Base-by-base conservation (phyloP, 2,797 vertebrate species). In the Tangara arthus region DNA sequence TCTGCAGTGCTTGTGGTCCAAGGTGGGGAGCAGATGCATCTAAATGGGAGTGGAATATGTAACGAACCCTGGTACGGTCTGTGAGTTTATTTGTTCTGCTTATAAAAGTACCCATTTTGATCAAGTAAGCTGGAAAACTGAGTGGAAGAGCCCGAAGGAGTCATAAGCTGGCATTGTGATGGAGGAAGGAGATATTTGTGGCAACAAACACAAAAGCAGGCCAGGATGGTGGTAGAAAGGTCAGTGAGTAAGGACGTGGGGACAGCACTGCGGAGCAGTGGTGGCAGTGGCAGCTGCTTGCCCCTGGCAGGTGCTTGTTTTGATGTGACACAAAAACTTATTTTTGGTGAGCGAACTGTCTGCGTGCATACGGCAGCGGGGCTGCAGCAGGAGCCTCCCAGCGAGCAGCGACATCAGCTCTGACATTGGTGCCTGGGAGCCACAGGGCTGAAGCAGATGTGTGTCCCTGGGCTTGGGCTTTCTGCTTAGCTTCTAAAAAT, bases 261-360 rank as follows among this genome's bases (percentile, higher is more conserved):
- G 47, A 56, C 65, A 53, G 56, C n/a, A 3, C 69, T 93, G 90
- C 90, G 52, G 83, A 83, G 78, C 88, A 49, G 73, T 1, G 42
- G 72, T 89, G 82, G 87, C 56, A 71, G 82, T 2, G 82, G 76
- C 90, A 93, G 60, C 75, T 3, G 4, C 85, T 96, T 2, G 87
- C 85, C 91, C 56, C 61, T 89, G 93, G 87, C 95, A 94, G 92
- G 94, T 89, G 92, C 87, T 89, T 78, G 49, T 93, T 92, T 68
- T 87, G 91, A 53, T 85, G 77, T 92, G 91, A 94, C 93, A 94
- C 77, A 89, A 80, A 92, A 56, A 83, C 91, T 92, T 90, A 88
- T 90, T 96, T 95, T 94, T 71, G 94, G 93, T 76, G 77, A 95
- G 68, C 63, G 42, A 12, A 42, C 82, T 88, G 87, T 75, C 92